Conservation (phyloP, 2,888 invertebrate species). For the Petrolisthes cinctipes region DNA sequence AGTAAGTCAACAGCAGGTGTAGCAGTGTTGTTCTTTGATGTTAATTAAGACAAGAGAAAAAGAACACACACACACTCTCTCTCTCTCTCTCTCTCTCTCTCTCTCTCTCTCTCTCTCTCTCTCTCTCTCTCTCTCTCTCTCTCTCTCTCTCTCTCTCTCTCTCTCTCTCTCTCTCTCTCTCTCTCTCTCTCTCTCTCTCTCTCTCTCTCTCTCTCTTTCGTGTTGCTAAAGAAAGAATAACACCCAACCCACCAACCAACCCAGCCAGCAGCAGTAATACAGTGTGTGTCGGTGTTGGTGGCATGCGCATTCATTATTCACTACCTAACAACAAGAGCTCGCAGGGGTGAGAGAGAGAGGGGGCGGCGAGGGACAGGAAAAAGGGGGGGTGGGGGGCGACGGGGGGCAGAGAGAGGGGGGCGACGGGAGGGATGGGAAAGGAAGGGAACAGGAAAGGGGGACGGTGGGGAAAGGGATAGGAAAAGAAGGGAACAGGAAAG, state of each 20-base stretch:
- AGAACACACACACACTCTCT: background rate
- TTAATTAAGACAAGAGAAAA: background rate
- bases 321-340: background rate
- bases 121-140: background rate
- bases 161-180: background rate
- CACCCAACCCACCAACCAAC: background rate
- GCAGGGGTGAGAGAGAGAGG: slow-evolving; percentile 11
- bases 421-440: background rate
- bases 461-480: slow-evolving; percentile 5
- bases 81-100: too few relatives aligned
- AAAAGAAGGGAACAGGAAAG: slow-evolving; percentile 1
- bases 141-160: too few relatives aligned
- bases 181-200: background rate
- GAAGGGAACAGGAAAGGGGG: background rate
- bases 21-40: too few relatives aligned
- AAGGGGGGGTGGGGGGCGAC: background rate
- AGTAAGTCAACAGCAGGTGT: too few relatives aligned
- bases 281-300: background rate
- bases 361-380: background rate
- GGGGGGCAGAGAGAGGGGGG: background rate
- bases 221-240: background rate
- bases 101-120: background rate
- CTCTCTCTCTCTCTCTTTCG: background rate
- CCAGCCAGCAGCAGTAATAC: background rate
- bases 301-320: background rate